phyloP scores from a whole-genome alignment of 2,113 vertebrate genomes.

The Etia nguti region DNA sequence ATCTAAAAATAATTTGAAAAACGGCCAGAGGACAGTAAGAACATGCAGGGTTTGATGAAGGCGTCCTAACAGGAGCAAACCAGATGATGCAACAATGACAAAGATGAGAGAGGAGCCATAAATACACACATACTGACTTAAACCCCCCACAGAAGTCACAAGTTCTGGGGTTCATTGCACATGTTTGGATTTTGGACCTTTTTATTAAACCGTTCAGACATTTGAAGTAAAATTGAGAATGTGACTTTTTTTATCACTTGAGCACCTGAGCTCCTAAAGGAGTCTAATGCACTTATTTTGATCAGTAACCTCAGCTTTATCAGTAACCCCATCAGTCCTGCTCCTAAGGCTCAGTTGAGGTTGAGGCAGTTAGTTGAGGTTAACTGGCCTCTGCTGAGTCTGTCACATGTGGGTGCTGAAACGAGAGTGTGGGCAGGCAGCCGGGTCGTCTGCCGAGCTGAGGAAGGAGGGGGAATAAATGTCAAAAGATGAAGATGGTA shows the following conservation, averaged over 20 bases:
- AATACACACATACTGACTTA: not conserved
- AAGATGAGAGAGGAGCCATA: not conserved
- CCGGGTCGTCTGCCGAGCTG: not conserved
- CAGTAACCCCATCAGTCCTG: not conserved
- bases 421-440: not conserved
- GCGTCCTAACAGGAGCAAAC: not conserved
- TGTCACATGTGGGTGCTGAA: slow-evolving; percentile 27
- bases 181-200: not conserved
- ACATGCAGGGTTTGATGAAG: not conserved
- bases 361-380: slow-evolving; percentile 31
- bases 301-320: not conserved
- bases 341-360: not conserved
- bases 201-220: not conserved
- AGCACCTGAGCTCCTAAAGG: not conserved
- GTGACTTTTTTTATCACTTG: not conserved
- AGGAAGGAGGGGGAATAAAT: not conserved
- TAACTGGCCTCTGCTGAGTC: not conserved
- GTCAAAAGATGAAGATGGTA: not conserved
- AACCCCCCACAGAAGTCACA: rapidly evolving
- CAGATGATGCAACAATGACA: not conserved
- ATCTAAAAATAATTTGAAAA: not conserved
- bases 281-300: not conserved
- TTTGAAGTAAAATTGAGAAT: not conserved
- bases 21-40: not conserved
- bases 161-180: not conserved